Evolutionary conservation across 1,140 invertebrate genomes (phyloP).

Genomic region (Drosophila kepulauana): DNA sequence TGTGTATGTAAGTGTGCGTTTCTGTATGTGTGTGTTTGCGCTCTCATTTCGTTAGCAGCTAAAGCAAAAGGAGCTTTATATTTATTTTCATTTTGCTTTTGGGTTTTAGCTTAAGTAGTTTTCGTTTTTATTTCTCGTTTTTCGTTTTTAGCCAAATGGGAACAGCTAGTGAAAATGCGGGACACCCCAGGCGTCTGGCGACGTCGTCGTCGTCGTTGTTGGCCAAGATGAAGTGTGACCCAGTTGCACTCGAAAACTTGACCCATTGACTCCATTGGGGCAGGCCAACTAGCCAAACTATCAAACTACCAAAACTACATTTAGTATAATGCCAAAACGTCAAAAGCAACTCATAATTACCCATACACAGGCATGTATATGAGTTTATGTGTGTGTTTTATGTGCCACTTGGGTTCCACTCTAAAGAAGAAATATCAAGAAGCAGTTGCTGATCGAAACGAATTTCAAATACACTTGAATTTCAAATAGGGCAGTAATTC

Average conservation of each 20-base stretch:
- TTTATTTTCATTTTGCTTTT: constrained; percentile 63
- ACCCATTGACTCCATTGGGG: constrained; percentile 83
- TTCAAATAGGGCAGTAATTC: not conserved
- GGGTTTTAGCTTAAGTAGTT: constrained; percentile 49
- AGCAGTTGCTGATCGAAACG: not conserved
- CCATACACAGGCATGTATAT: constrained; percentile 8
- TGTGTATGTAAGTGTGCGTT: constrained; percentile 27
- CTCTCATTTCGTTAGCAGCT: constrained; percentile 61
- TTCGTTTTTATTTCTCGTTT: constrained; percentile 42
- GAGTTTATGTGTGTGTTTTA: not conserved
- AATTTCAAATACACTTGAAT: not conserved
- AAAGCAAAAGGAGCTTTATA: constrained; percentile 50
- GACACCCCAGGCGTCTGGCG: constrained; percentile 60
- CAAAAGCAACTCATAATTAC: constrained; percentile 64
- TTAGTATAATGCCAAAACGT: constrained; percentile 31
- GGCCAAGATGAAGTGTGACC: constrained; percentile 60
- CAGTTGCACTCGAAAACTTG: constrained; percentile 83
- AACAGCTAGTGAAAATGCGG: constrained; percentile 76
- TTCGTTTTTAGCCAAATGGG: constrained; percentile 57
- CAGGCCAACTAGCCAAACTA: constrained; percentile 38
- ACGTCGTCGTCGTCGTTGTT: constrained; percentile 29
- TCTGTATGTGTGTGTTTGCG: constrained; percentile 40
- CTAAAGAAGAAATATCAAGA: not conserved
- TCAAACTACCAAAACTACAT: constrained; percentile 27
- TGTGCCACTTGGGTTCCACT: constrained; percentile 17